Conservation (phyloP, 2,888 invertebrate species). For the Volucella bombylans region DNA sequence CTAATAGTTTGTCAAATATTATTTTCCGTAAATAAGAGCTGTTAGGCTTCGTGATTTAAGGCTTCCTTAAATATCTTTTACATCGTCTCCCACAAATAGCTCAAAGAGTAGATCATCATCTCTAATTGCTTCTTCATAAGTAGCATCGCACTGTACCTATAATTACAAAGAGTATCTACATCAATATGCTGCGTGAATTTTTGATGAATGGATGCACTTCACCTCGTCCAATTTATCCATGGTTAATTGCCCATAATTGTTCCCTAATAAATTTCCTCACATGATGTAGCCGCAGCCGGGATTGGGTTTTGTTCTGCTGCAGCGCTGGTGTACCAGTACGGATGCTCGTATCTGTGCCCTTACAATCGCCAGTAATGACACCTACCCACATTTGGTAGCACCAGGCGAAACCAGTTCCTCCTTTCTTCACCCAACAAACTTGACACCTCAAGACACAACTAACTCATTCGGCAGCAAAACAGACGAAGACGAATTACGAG, state of each 20-base stretch:
- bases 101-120: too few relatives aligned
- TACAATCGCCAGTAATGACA: slow-evolving; percentile 65
- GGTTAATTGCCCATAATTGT: slow-evolving; percentile 73
- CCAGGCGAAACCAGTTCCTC: slow-evolving; percentile 56
- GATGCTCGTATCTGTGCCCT: slow-evolving; percentile 52
- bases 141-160: too few relatives aligned
- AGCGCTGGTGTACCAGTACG: slow-evolving; percentile 35
- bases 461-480: slow-evolving; percentile 42
- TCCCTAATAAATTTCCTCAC: slow-evolving; percentile 67
- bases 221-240: slow-evolving; percentile 66
- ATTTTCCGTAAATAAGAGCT: too few relatives aligned
- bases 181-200: not conserved
- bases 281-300: slow-evolving; percentile 53
- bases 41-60: too few relatives aligned
- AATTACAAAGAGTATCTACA: too few relatives aligned
- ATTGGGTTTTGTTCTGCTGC: slow-evolving; percentile 49
- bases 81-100: too few relatives aligned
- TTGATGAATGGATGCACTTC: slow-evolving; percentile 65
- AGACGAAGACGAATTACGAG: slow-evolving; percentile 71
- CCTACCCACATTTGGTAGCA: slow-evolving; percentile 69
- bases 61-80: too few relatives aligned
- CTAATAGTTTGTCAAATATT: too few relatives aligned
- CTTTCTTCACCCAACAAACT: slow-evolving; percentile 41
- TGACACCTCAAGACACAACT: slow-evolving; percentile 57
- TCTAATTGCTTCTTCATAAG: too few relatives aligned